Evolutionary conservation across 30 jellyfish, hydroid and myxozoan species (phyloP), one percentile per base, ranked within the genome.

Genomic region (Aurelia sp.): DNA sequence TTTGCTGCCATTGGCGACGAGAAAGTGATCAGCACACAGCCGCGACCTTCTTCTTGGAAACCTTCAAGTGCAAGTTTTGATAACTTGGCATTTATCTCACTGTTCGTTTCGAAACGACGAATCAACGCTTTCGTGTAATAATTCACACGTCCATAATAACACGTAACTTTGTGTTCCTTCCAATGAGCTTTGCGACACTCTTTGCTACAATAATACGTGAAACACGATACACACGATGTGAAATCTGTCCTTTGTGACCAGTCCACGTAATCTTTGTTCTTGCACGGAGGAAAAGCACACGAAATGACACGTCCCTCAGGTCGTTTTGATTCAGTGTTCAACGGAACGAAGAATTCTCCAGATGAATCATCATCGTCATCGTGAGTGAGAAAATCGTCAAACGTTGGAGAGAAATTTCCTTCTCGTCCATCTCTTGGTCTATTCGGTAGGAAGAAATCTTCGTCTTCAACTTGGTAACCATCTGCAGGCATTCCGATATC

Each of bases 161-260:
- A 96, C 50, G 88, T 76, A 58, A 77, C 58, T 55, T 87, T 90
- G 76, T 96, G 99, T 50, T 74, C 97, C 53, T 77, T 85, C 99
- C 99, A 96, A 55, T 96, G 96, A 40, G 96, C 91, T 63, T 77
- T 82, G 44, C 97, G 90, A 87, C 99, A 96, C 47, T 79, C 91
- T 22, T 80, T 80, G 78, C 99, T 96, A 78, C 99, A 96, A 68
- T 96, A 96, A 65, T 91, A 90, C 66, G 99, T 96, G 73, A 96
- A 96, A 78, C 99, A 96, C n/a, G 99, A 79, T 20, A 67, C 92
- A 73, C 99, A 96, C 10, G 99, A 90, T 8, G 96, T 89, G 77
- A 87, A 96, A 52, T 76, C 72, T 19, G 98, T 65, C 22, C 85
- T 50, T 47, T 77, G 93, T 11, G 91, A 70, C 78, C 96, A 84